Percentiles rank a stretch among this genome's conserved stretches.
Evolutionary conservation across 2,113 vertebrate species (phyloP).

Genomic region (Phyllopteryx taeniolatus): DNA sequence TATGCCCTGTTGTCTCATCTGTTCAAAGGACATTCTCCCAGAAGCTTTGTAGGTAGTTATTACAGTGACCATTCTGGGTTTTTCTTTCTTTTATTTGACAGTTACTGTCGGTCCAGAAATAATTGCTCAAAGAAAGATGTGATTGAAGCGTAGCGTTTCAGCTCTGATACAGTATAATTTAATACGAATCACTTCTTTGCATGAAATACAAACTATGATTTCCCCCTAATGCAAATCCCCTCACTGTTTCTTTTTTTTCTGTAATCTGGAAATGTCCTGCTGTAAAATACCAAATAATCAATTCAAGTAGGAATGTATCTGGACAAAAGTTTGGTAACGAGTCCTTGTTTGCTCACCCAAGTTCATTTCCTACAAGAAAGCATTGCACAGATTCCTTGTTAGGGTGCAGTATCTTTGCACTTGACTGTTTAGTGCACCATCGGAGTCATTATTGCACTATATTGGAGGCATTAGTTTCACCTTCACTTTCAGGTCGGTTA

Average conservation of each 20-base stretch:
- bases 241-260: neutral
- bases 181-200: too few species aligned
- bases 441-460: constrained; percentile 37
- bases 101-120: too few species aligned
- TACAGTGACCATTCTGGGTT: too few species aligned
- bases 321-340: neutral
- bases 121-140: too few species aligned
- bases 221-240: neutral
- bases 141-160: too few species aligned
- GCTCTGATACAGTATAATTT: too few species aligned
- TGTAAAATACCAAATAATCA: neutral
- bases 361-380: constrained; percentile 1
- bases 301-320: neutral
- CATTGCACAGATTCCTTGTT: constrained; percentile 9
- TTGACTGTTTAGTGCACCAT: neutral
- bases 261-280: neutral
- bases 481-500: constrained; percentile 20
- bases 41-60: too few species aligned
- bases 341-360: neutral
- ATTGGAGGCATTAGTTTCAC: constrained; percentile 54
- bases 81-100: too few species aligned
- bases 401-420: constrained; percentile 8
- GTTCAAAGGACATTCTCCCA: too few species aligned
- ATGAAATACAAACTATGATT: too few species aligned
- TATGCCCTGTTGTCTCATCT: too few species aligned